Conservation (phyloP, 2,113 vertebrate genomes). For the Rhinolophus sinicus region DNA sequence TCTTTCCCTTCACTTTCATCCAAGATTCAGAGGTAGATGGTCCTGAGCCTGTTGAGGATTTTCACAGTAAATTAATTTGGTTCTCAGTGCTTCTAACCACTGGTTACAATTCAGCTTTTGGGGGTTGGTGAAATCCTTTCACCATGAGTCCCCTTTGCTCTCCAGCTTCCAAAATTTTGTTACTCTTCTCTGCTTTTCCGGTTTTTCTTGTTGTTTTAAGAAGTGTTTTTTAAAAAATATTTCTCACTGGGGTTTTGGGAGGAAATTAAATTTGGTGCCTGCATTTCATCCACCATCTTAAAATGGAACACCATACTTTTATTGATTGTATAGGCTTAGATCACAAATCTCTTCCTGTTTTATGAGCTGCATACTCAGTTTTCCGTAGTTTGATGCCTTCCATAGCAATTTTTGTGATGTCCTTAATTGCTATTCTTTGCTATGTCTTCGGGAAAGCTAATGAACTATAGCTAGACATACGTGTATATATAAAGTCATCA, state of each 20-base stretch:
- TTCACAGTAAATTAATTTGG: background rate
- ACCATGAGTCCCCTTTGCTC: background rate
- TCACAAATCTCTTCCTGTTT: background rate
- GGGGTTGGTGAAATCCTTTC: background rate
- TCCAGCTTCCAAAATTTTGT: background rate
- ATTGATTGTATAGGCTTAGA: conserved; percentile 15
- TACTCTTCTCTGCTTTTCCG: background rate
- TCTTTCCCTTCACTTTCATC: background rate
- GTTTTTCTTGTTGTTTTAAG: background rate
- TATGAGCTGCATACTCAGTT: background rate
- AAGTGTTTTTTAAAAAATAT: background rate
- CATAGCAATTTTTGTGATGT: background rate
- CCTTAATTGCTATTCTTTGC: background rate
- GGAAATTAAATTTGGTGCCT: background rate
- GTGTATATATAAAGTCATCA: background rate
- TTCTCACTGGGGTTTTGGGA: background rate
- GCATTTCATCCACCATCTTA: background rate
- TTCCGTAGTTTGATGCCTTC: background rate
- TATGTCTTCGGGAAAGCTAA: conserved; percentile 51
- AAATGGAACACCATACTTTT: background rate
- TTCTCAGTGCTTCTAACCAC: background rate
- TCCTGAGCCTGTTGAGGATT: background rate
- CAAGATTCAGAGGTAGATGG: background rate
- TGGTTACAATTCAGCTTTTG: background rate
- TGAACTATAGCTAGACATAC: background rate